A percentile compares a stretch with the other conserved stretches of the same genome.
These are phyloP conservation scores for Scomber scombrus DNA, from an alignment of 2,113 vertebrate species.

Conservation along the genomic window DNA sequence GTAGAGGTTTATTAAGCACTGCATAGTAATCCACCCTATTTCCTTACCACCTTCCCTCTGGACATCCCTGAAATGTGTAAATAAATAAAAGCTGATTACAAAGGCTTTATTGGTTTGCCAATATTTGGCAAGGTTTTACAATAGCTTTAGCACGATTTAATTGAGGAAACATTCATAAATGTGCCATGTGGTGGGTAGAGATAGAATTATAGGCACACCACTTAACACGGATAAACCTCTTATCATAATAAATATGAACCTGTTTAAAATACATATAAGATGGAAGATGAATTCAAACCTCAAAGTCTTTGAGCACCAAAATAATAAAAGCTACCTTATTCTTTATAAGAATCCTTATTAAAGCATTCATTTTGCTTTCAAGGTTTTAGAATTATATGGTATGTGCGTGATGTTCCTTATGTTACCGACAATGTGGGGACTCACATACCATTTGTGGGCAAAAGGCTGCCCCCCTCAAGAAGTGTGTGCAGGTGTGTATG, in stretches of 20 bases:
- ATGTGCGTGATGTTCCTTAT: too few species aligned
- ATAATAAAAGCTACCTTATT: not conserved
- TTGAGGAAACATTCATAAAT: slow-evolving; percentile 27
- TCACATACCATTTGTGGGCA: not conserved
- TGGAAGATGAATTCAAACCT: too few species aligned
- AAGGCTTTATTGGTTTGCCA: slow-evolving; percentile 29
- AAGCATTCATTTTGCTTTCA: not conserved
- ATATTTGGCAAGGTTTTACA: slow-evolving; percentile 31
- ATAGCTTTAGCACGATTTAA: slow-evolving; percentile 30
- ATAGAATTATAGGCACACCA: not conserved
- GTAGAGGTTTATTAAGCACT: slow-evolving; percentile 59
- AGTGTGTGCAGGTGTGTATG: not conserved
- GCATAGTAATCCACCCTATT: slow-evolving; percentile 48
- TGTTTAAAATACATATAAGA: too few species aligned
- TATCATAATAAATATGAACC: too few species aligned
- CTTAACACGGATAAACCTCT: not conserved
- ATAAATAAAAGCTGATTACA: slow-evolving; percentile 46
- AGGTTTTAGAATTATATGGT: not conserved
- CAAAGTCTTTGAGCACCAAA: too few species aligned
- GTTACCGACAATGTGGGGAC: not conserved
- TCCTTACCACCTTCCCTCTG: not conserved
- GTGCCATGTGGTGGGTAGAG: slow-evolving; percentile 20
- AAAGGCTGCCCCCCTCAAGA: not conserved
- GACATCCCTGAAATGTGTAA: slow-evolving; percentile 22
- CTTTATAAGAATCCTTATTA: not conserved